Percentiles rank a stretch among this genome's conserved stretches.
Evolutionary conservation across 2,888 invertebrate species (phyloP).

Genomic region (Nudaria mundana): DNA sequence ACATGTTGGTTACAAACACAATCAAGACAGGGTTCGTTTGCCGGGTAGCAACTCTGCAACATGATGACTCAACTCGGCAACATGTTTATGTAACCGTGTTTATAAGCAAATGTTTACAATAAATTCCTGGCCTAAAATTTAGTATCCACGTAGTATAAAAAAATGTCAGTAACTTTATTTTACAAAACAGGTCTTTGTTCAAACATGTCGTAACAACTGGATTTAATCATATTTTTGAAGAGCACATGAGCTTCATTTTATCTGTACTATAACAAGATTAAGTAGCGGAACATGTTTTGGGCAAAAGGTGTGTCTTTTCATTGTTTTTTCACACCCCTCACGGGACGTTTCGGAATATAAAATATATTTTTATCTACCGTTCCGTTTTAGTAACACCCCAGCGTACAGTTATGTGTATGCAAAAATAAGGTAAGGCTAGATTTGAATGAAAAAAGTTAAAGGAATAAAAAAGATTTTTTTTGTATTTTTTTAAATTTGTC

Average conservation of each 20-base stretch:
- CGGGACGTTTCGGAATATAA: conserved; percentile 24
- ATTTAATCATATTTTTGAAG: conserved; percentile 4
- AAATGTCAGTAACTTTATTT: no score
- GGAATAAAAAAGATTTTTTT: no score
- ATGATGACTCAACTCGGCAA: no score
- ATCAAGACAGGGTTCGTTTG: no score
- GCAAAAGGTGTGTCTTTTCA: conserved; percentile 16
- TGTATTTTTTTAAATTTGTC: no score
- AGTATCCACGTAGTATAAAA: no score
- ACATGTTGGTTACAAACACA: no score
- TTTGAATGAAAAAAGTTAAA: background rate
- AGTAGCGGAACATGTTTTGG: conserved; percentile 10
- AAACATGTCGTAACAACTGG: background rate
- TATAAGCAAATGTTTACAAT: background rate
- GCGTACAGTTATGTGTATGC: conserved; percentile 19
- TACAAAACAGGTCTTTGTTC: background rate
- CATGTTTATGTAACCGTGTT: no score
- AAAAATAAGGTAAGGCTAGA: background rate
- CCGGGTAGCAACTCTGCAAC: no score
- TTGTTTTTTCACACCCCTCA: conserved; percentile 27
- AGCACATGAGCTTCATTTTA: conserved; percentile 16
- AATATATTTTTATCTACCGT: conserved; percentile 28
- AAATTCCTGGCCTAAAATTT: background rate
- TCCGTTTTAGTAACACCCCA: conserved; percentile 21
- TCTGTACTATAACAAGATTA: conserved; percentile 11